These are phyloP conservation scores for Morone saxatilis DNA, from an alignment of 2,113 vertebrate genomes.

Conservation along the genomic window DNA sequence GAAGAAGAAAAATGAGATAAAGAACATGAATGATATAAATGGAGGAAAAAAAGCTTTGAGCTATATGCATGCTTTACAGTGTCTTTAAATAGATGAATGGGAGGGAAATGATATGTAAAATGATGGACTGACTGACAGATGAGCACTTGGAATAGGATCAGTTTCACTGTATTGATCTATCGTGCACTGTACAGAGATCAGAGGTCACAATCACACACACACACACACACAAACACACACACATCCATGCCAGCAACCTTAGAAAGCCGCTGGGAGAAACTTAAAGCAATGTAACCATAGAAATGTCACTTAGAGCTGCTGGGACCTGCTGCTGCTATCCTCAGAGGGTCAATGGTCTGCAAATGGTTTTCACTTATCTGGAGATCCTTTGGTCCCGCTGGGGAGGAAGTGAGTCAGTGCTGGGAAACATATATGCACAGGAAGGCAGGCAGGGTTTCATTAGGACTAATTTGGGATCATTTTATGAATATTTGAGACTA, in stretches of 20 bases:
- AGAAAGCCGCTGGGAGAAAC: conserved; percentile 72
- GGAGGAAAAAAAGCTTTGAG: conserved; percentile 11
- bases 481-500: conserved; percentile 53
- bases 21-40: background rate
- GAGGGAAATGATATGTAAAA: conserved; percentile 58
- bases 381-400: conserved; percentile 42
- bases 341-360: conserved; percentile 65
- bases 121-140: conserved; percentile 67
- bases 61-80: conserved; percentile 19
- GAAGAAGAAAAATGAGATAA: background rate
- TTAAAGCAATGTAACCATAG: conserved; percentile 64
- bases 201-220: conserved; percentile 60
- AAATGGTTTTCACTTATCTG: conserved; percentile 74
- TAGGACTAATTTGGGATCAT: conserved; percentile 44
- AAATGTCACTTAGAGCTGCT: conserved; percentile 70
- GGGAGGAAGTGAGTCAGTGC: conserved; percentile 57
- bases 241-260: conserved; percentile 55
- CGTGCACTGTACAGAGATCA: conserved; percentile 63
- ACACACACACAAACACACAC: conserved; percentile 45
- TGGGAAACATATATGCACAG: conserved; percentile 57
- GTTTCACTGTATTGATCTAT: conserved; percentile 72
- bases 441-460: conserved; percentile 61
- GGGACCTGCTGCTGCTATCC: conserved; percentile 63
- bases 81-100: conserved; percentile 66
- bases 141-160: conserved; percentile 58